These are phyloP conservation scores for Ichneumon xanthorius DNA, from an alignment of 2,888 invertebrate species.

Conservation along the genomic window DNA sequence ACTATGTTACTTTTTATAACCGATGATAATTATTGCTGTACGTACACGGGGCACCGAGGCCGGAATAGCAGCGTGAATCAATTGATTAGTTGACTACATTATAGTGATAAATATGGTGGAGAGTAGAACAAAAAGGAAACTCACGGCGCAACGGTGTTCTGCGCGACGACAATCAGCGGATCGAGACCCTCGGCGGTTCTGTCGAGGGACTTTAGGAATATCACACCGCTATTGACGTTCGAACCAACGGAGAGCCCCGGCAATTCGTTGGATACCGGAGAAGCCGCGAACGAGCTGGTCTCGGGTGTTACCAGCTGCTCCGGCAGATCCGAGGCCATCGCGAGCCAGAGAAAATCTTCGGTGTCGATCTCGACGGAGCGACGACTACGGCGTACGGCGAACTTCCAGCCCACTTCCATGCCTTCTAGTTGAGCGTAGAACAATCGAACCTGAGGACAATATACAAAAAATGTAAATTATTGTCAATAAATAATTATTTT, in stretches of 20 bases:
- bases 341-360: slow-evolving; percentile 90
- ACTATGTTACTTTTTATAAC: neutral
- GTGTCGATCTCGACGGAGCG: slow-evolving; percentile 87
- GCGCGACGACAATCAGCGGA: slow-evolving; percentile 89
- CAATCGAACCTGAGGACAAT: slow-evolving; percentile 87
- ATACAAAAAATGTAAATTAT: neutral
- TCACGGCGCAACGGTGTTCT: slow-evolving; percentile 92
- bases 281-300: neutral
- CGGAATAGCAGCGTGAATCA: slow-evolving; percentile 14
- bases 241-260: neutral
- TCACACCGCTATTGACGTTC: slow-evolving; percentile 79
- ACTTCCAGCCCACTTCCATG: slow-evolving; percentile 90
- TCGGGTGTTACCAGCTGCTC: slow-evolving; percentile 84
- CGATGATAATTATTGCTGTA: neutral
- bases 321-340: slow-evolving; percentile 91
- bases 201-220: slow-evolving; percentile 78
- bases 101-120: neutral
- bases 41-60: neutral
- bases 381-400: slow-evolving; percentile 89
- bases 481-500: neutral
- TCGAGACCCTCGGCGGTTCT: slow-evolving; percentile 72
- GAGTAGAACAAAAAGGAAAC: slow-evolving; percentile 63
- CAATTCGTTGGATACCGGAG: slow-evolving; percentile 25
- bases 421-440: slow-evolving; percentile 93
- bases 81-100: neutral